Percentiles rank a stretch among this genome's conserved stretches.
Evolutionary conservation across 2,888 invertebrate genomes (phyloP).

Genomic region (Ernsta delagoae): DNA sequence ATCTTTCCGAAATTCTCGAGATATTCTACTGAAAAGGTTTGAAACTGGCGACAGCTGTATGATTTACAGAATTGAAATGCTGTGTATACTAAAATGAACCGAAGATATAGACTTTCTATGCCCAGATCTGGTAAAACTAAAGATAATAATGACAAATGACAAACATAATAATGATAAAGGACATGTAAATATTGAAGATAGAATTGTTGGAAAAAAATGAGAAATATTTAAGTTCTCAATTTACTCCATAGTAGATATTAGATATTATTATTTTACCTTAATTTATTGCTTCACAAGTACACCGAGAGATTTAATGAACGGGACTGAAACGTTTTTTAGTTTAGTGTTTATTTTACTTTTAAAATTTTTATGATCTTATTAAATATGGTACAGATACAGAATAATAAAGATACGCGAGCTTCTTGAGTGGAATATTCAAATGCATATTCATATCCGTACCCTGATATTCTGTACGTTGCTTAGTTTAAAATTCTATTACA

Average conservation of each 20-base stretch:
- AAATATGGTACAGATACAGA: neutral
- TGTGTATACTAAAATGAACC: constrained; percentile 43
- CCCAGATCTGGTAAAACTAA: neutral
- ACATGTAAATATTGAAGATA: too few species aligned
- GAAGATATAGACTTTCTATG: neutral
- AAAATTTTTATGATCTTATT: too few species aligned
- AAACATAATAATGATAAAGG: too few species aligned
- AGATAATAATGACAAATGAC: too few species aligned
- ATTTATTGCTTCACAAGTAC: too few species aligned
- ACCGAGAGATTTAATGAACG: too few species aligned
- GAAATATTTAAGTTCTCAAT: too few species aligned
- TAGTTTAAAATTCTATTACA: constrained; percentile 35
- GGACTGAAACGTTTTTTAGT: too few species aligned
- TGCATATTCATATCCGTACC: constrained; percentile 7
- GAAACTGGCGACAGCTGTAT: constrained; percentile 39
- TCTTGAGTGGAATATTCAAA: neutral
- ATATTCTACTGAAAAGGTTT: constrained; percentile 40
- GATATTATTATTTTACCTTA: too few species aligned
- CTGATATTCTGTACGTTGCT: constrained; percentile 15
- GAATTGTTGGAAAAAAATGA: too few species aligned
- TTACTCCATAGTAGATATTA: too few species aligned
- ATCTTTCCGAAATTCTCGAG: constrained; percentile 40
- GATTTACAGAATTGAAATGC: constrained; percentile 47
- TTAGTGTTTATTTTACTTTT: too few species aligned
- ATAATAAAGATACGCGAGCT: neutral